Base-by-base conservation (phyloP, 92 coral and sea anemone species). In the Montipora capitata region DNA sequence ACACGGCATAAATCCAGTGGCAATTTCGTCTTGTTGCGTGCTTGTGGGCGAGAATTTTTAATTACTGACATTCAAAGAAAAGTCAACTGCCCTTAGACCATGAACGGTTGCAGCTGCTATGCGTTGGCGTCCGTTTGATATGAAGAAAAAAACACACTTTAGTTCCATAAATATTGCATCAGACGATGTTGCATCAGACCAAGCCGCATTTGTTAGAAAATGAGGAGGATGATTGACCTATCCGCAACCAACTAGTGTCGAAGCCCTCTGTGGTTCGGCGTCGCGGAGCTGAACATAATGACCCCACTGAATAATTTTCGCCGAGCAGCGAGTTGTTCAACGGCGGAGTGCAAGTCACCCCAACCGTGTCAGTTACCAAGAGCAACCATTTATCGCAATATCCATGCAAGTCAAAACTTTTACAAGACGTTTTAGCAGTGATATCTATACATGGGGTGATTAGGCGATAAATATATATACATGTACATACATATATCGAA, bases 31-130 rank as follows among this genome's bases (percentile, higher is more conserved):
- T 48, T 48, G 52, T 5, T 48, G 35, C 45, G 73, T 66, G 75
- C 48, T 43, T 80, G 85, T 67, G 39, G 85, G 75, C 74, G 85
- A 67, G n/a, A 40, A 4, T 48, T 40, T 80, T 74, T 80, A n/a
- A 63, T 2, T 44, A 56, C 27, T n/a, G 17, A 41, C 56, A 14
- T 71, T 67, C 64, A 66, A 49, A 27, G 35, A 27, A 27, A 27
- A 27, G 35, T 27, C 35, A 27, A 27, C 35, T 27, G 1, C 35
- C 35, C 35, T 27, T 27, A 27, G 35, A 27, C 35, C 4, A 42
- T 15, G 35, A 17, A 7, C 59, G 58, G 68, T 69, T 51, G 77
- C 85, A 81, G 77, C 85, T 81, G 85, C 48, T 68, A 45, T 40
- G 48, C 17, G 85, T 57, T 67, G 77, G 85, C 77, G 85, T 10